Percentiles rank a stretch among this genome's conserved stretches.
phyloP scores from a whole-genome alignment of 2,797 vertebrate species.

The Hirundo rustica region DNA sequence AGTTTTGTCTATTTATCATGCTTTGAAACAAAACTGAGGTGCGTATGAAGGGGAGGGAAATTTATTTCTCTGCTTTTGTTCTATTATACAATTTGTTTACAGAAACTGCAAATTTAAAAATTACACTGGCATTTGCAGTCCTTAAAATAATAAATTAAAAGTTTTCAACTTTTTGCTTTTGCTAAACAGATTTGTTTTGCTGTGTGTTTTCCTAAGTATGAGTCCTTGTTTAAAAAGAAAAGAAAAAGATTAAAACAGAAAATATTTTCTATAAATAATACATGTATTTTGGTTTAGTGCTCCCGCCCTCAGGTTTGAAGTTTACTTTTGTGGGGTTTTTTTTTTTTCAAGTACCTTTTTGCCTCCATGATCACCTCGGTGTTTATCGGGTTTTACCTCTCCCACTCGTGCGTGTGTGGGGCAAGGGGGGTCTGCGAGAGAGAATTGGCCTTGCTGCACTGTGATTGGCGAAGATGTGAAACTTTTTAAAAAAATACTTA shows the following conservation, averaged over 20 bases:
- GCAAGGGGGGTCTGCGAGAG: constrained; percentile 72
- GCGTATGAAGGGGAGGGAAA: constrained; percentile 86
- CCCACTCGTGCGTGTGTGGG: constrained; percentile 78
- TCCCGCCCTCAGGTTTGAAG: constrained; percentile 87
- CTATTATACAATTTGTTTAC: constrained; percentile 88
- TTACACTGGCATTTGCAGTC: constrained; percentile 94
- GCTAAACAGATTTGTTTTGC: constrained; percentile 73
- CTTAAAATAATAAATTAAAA: constrained; percentile 99
- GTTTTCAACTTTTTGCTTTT: constrained; percentile 82
- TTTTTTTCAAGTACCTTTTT: constrained; percentile 83
- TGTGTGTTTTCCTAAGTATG: constrained; percentile 76
- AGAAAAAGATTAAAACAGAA: constrained; percentile 93
- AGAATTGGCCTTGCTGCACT: constrained; percentile 83
- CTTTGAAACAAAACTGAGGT: constrained; percentile 77
- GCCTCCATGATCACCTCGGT: constrained; percentile 80
- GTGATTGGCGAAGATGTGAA: constrained; percentile 81
- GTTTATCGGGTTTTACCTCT: constrained; percentile 69
- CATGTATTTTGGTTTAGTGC: constrained; percentile 89
- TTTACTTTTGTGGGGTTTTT: constrained; percentile 75
- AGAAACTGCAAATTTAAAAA: constrained; percentile 97
- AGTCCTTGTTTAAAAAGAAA: constrained; percentile 90
- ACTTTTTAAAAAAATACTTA: constrained; percentile 84
- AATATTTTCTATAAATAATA: constrained; percentile 99
- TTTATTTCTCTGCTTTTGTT: constrained; percentile 86
- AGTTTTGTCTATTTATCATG: constrained; percentile 69